Evolutionary conservation across 30 jellyfish, hydroid and myxozoan genomes (phyloP).

Genomic region (Nemopilema nomurai): DNA sequence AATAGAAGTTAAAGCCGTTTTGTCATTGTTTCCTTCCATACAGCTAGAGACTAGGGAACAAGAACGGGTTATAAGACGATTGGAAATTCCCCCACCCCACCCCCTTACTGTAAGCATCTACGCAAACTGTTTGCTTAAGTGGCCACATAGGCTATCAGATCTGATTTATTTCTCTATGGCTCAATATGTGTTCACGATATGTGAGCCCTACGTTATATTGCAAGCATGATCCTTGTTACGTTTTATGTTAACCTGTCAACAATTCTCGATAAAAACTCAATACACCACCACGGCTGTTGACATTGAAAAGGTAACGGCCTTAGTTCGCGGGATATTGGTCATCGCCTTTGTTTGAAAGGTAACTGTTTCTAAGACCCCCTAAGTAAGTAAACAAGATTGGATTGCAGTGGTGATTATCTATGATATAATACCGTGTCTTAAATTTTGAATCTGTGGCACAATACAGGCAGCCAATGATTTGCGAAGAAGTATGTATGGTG

Average conservation of each 20-base stretch:
- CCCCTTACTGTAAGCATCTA: no score
- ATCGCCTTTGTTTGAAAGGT: neutral
- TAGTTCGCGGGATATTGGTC: neutral
- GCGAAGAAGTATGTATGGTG: neutral
- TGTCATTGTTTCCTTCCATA: no score
- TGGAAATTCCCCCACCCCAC: no score
- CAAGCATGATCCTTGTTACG: neutral
- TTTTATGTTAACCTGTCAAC: neutral
- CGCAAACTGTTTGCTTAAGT: no score
- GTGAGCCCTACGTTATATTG: neutral
- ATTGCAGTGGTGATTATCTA: neutral
- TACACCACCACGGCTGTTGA: neutral
- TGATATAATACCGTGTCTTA: neutral
- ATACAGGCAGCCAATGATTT: neutral
- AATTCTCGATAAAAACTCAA: no score
- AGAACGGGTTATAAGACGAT: no score
- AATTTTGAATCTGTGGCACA: neutral
- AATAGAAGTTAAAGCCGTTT: no score
- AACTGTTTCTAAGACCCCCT: neutral
- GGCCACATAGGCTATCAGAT: no score
- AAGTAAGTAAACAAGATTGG: neutral
- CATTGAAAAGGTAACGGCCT: neutral
- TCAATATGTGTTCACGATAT: no score
- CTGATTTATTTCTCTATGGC: no score
- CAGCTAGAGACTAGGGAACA: no score